These are phyloP conservation scores for Phengaris alcon DNA, from an alignment of 2,888 invertebrate genomes.

Conservation along the genomic window DNA sequence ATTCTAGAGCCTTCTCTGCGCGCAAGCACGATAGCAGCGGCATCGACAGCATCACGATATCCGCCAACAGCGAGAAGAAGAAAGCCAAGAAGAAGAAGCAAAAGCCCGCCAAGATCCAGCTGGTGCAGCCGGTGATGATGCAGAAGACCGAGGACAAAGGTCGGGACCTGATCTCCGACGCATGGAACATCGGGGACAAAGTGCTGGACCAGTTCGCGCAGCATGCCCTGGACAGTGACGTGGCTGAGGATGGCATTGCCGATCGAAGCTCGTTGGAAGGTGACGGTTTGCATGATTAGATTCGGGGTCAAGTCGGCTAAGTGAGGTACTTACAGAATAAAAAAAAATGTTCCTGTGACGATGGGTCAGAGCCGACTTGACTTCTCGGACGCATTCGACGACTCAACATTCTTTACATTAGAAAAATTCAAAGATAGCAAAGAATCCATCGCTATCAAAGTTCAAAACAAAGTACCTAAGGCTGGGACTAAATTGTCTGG, in stretches of 20 bases:
- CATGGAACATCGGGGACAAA: constrained; percentile 60
- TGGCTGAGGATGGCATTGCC: constrained; percentile 57
- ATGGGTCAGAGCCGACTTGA: background rate
- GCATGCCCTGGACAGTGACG: constrained; percentile 60
- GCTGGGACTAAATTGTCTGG: background rate
- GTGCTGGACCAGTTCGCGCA: constrained; percentile 61
- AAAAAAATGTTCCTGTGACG: background rate
- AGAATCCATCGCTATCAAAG: too few relatives aligned
- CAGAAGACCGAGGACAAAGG: constrained; percentile 59
- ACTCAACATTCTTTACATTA: background rate
- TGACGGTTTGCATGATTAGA: constrained; percentile 47
- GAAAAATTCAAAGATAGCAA: too few relatives aligned
- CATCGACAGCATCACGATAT: constrained; percentile 68
- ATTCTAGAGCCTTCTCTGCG: constrained; percentile 52
- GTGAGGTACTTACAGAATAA: background rate
- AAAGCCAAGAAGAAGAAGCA: constrained; percentile 64
- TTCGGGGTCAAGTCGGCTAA: background rate
- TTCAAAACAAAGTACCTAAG: background rate
- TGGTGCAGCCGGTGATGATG: constrained; percentile 59
- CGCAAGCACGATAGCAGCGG: constrained; percentile 59
- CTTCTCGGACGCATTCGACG: background rate
- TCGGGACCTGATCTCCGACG: constrained; percentile 59
- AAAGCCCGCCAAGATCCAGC: constrained; percentile 66
- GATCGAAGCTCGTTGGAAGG: constrained; percentile 65
- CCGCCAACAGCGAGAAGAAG: constrained; percentile 57